Evolutionary conservation across 1,140 invertebrate genomes (phyloP), one percentile per base, ranked within the genome.

Genomic region (Philotrypesis tridentata): DNA sequence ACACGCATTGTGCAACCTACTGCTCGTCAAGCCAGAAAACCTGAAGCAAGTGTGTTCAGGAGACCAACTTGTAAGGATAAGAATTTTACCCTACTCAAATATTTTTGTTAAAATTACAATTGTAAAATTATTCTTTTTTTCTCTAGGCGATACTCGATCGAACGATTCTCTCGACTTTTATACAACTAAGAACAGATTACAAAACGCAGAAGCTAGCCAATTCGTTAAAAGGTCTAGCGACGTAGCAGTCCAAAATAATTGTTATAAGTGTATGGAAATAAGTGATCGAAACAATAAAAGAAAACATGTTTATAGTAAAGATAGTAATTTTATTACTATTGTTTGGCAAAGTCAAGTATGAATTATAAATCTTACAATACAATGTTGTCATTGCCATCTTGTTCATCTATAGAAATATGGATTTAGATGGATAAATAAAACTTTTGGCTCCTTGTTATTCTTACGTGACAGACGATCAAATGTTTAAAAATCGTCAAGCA

Each of bases 11-110:
- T 99, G 98, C 89, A 99, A 99, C 93, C 92, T 99, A 43, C 91
- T 99, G 71, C 93, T 99, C 9, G 98, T 99, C 0, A 97, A 98
- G 84, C 98, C 98, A 2, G 97, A 99, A 91, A 99, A 99, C 93
- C 92, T 99, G 83, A 96, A 97, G 88, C 97, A 99, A 93, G 97
- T 99, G 37, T 98, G 97, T 89, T 96, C 95, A 70, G 97, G 97
- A 43, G 98, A 99, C 90, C 97, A 97, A 79, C 92, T 99, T 94
- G 98, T 98, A 93, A 94, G 93, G 89, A 78, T 81, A 29, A 27
- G 63, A 77, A 68, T 14, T 40, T 77, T 55, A 65, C 33, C 21
- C 77, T 37, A 25, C 14, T 33, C 12, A 17, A 74, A 65, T 27
- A 65, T 17, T 65, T 0, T 40, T 63, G n/a, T 33, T 21, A n/a